Evolutionary conservation across 2,797 vertebrate genomes (phyloP), one percentile per base, ranked within the genome.

Genomic region (Eptatretus atami): DNA sequence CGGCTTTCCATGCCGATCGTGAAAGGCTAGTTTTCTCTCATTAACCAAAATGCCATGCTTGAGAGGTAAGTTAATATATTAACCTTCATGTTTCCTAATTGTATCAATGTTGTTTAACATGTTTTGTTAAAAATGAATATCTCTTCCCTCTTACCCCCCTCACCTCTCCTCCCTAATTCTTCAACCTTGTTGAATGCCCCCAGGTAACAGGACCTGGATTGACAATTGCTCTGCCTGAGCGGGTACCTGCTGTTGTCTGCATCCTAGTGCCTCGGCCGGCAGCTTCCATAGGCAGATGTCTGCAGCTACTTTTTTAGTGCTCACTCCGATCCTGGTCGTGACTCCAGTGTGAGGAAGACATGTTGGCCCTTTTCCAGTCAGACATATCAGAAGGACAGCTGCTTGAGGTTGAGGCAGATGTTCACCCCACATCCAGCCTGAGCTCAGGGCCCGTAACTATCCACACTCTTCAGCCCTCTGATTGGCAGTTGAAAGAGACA

Each of bases 341-440:
- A 95, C 70, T 93, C 86, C 2, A 87, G 94, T 3, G 90, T 8
- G 90, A 96, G 66, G 80, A 80, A 64, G 86, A 84, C 1, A 76
- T 85, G 1, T 81, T 85, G 86, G 88, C 1, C 57, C 25, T n/a
- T n/a, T 25, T 61, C n/a, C 25, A n/a, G n/a, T 10, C 57, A 61
- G 57, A 61, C 25, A 24, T n/a, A 24, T 25, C n/a, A n/a, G 57
- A 8, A 24, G 57, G 57, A 61, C 57, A 61, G 57, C 57, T 78
- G 72, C 75, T 95, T 24, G 90, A 96, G 70, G 90, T 96, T 3
- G 88, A 92, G 69, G 90, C 90, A 12, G 90, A 96, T 69, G 92
- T 96, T 69, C 90, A 96, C 69, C 57, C n/a, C 31, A 44, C 31
- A 44, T 94, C 86, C 75, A 86, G 84, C 69, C 79, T 79, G 74